Evolutionary conservation across 1,140 invertebrate genomes (phyloP), one percentile per base, ranked within the genome.

Genomic region (Cylas formicarius): DNA sequence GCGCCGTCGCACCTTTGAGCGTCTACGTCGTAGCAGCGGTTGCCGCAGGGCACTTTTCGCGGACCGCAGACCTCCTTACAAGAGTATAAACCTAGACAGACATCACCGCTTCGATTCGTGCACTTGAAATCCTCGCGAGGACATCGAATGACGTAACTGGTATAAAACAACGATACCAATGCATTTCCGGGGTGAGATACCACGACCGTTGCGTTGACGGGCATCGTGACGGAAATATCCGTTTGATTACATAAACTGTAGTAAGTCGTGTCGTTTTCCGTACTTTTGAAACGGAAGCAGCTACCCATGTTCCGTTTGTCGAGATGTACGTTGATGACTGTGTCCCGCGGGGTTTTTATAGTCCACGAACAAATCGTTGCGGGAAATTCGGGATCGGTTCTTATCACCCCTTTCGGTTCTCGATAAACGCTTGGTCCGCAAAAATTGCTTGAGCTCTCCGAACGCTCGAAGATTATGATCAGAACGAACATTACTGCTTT

Each of bases 1-100:
- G 40, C 20, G 10, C 43, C 40, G 18, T 52, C 23, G 16, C 50
- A 48, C 13, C 44, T 28, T 28, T 51, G 22, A 7, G 26, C 11
- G 2, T 35, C 13, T 22, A 41, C 8, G 13, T 42, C 39, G 19
- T 45, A 45, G 32, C 43, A 45, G 13, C 11, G 6, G 13, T 44
- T 9, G 6, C 17, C 34, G 10, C 35, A 41, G 11, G 20, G 16
- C n/a, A 5, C 23, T n/a, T n/a, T n/a, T n/a, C n/a, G n/a, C n/a
- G n/a, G n/a, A 14, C 18, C 18, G 5, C 26, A 4, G 4, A 10
- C 37, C 21, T 7, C 2, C 5, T n/a, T 10, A 20, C 43, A 45
- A 0, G 11, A 27, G n/a, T n/a, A n/a, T n/a, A n/a, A n/a, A n/a
- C n/a, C n/a, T n/a, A n/a, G n/a, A n/a, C n/a, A n/a, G 0, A 11